A percentile compares a stretch with the other conserved stretches of the same genome.
Evolutionary conservation across 2,113 vertebrate genomes (phyloP).

Genomic region (Gallinago jamesoni): DNA sequence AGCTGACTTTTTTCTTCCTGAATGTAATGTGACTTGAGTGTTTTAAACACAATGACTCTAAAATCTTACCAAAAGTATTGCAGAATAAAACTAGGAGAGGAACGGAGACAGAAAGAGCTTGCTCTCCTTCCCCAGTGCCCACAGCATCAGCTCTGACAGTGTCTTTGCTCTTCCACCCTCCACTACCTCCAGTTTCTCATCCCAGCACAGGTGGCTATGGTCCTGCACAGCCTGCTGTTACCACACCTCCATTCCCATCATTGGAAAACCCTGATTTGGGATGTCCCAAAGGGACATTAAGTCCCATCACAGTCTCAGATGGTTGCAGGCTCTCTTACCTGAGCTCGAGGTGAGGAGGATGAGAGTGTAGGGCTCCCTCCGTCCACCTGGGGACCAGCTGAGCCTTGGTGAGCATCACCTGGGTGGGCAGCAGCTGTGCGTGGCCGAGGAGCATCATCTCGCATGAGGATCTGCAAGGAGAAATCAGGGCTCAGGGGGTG

Average conservation of each 20-base stretch:
- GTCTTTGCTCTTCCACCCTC: not conserved
- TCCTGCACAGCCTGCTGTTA: not conserved
- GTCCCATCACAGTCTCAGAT: not conserved
- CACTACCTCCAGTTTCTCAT: not conserved
- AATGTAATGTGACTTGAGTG: not conserved
- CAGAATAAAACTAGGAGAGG: not conserved
- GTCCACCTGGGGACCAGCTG: not conserved
- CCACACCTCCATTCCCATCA: not conserved
- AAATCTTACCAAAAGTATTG: not conserved
- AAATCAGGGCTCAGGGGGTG: not conserved
- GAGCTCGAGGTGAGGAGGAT: not conserved
- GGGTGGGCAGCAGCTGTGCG: rapidly evolving
- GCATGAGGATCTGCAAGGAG: constrained; percentile 7
- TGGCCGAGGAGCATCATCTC: not conserved
- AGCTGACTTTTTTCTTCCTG: not conserved
- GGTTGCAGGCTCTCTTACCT: not conserved
- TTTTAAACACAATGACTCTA: not conserved
- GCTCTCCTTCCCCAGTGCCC: not conserved
- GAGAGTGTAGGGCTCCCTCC: not conserved
- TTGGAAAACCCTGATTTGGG: not conserved
- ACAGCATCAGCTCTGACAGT: not conserved
- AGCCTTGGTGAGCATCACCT: not conserved
- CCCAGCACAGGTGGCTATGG: not conserved
- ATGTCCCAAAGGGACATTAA: not conserved
- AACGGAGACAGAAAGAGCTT: not conserved